These are phyloP conservation scores for Didymodactylos carnosus DNA, from an alignment of 2,888 invertebrate genomes.

Conservation along the genomic window DNA sequence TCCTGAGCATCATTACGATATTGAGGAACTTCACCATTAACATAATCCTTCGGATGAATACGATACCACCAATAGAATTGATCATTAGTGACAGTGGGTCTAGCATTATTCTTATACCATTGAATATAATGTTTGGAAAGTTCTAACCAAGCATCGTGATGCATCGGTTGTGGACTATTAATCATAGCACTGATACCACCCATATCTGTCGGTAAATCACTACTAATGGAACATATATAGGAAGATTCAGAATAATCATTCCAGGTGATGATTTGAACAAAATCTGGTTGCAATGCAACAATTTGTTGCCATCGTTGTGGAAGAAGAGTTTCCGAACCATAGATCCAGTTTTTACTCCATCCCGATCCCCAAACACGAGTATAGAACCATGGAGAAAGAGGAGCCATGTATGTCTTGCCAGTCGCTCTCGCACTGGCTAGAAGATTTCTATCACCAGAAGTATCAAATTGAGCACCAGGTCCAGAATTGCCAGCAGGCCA, in stretches of 20 bases:
- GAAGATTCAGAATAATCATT: background rate
- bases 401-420: background rate
- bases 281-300: background rate
- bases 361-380: background rate
- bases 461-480: background rate
- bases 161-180: background rate
- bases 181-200: background rate
- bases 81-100: background rate
- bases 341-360: background rate
- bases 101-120: background rate
- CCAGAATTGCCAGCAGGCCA: background rate
- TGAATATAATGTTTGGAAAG: background rate
- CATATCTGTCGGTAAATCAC: background rate
- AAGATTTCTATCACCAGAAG: background rate
- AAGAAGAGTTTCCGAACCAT: background rate
- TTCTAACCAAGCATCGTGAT: background rate
- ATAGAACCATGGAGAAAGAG: background rate
- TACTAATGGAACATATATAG: background rate
- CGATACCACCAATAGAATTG: slow-evolving; percentile 1
- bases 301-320: background rate
- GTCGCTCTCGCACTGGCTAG: background rate
- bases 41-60: background rate
- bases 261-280: background rate
- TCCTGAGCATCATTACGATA: background rate
- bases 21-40: background rate